A percentile compares a stretch with the other conserved stretches of the same genome.
Evolutionary conservation across 2,888 invertebrate species (phyloP).

Genomic region (Anthophora plumipes): DNA sequence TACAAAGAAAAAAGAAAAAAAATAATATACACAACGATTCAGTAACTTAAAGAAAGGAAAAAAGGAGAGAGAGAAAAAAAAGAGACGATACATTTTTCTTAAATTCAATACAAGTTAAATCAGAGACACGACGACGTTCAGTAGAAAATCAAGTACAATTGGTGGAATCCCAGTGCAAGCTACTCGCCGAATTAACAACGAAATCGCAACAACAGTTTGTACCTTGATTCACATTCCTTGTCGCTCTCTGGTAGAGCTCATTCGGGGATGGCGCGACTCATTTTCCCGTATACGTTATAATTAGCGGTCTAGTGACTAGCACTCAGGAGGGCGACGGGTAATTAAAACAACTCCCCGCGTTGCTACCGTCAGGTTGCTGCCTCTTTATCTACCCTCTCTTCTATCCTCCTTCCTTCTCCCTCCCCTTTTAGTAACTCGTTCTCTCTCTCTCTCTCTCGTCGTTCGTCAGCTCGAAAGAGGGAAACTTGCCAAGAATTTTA

Average conservation of each 20-base stretch:
- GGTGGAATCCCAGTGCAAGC: neutral
- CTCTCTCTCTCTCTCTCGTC: constrained; percentile 50
- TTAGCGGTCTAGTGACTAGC: constrained; percentile 84
- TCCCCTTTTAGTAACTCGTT: constrained; percentile 24
- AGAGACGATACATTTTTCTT: too few relatives aligned
- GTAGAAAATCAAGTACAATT: neutral
- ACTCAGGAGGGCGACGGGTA: constrained; percentile 81
- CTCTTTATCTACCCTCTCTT: constrained; percentile 55
- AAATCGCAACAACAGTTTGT: neutral
- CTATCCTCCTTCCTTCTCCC: constrained; percentile 46
- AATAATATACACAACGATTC: neutral
- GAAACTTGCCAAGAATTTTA: constrained; percentile 81
- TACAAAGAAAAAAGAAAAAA: neutral
- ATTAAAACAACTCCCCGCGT: constrained; percentile 81
- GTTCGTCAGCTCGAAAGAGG: constrained; percentile 57
- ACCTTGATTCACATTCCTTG: neutral
- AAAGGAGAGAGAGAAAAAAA: too few relatives aligned
- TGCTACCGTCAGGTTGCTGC: constrained; percentile 62
- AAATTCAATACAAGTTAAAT: too few relatives aligned
- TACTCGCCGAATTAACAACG: constrained; percentile 1
- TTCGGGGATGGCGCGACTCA: constrained; percentile 72
- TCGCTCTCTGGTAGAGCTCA: constrained; percentile 8
- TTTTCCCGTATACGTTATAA: constrained; percentile 84
- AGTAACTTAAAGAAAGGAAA: neutral
- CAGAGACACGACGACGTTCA: neutral